Conservation (phyloP, 2,797 vertebrate genomes). For the Gobionotothen gibberifrons region DNA sequence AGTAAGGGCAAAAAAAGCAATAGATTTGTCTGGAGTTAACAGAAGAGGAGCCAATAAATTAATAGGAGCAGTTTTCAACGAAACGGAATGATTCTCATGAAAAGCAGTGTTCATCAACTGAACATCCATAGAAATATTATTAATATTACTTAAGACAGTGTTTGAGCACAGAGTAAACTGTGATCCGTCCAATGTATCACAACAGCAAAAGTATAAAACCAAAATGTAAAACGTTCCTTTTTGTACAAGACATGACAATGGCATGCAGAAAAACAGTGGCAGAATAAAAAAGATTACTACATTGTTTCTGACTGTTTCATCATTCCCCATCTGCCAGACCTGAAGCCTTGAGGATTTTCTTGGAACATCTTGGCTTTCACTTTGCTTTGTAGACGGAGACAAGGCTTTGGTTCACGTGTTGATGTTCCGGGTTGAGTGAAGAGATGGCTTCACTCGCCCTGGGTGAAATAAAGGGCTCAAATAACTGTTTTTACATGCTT, state of each 20-base stretch:
- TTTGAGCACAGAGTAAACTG: background rate
- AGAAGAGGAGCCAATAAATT: slow-evolving; percentile 1
- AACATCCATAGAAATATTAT: background rate
- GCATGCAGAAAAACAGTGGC: slow-evolving; percentile 24
- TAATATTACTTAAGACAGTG: background rate
- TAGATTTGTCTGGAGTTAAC: background rate
- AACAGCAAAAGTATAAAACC: background rate
- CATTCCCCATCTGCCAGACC: slow-evolving; percentile 56
- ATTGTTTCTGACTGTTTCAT: slow-evolving; percentile 67
- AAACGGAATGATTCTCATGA: background rate
- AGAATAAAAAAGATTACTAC: slow-evolving; percentile 35
- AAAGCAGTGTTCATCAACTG: background rate
- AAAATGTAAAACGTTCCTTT: background rate
- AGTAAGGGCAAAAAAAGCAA: background rate
- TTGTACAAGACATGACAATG: slow-evolving; percentile 35
- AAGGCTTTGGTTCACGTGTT: slow-evolving; percentile 46
- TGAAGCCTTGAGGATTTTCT: slow-evolving; percentile 62
- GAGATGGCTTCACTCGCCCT: slow-evolving; percentile 48
- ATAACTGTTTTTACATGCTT: slow-evolving; percentile 31
- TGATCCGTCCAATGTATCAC: background rate
- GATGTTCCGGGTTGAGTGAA: slow-evolving; percentile 44
- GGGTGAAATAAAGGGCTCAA: slow-evolving; percentile 52
- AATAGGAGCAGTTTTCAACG: background rate
- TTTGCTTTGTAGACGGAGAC: slow-evolving; percentile 47
- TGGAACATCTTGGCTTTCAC: slow-evolving; percentile 48